A percentile compares a stretch with the other conserved stretches of the same genome.
These are phyloP conservation scores for Augochlorella aurata DNA, from an alignment of 2,888 invertebrate species.

Conservation along the genomic window DNA sequence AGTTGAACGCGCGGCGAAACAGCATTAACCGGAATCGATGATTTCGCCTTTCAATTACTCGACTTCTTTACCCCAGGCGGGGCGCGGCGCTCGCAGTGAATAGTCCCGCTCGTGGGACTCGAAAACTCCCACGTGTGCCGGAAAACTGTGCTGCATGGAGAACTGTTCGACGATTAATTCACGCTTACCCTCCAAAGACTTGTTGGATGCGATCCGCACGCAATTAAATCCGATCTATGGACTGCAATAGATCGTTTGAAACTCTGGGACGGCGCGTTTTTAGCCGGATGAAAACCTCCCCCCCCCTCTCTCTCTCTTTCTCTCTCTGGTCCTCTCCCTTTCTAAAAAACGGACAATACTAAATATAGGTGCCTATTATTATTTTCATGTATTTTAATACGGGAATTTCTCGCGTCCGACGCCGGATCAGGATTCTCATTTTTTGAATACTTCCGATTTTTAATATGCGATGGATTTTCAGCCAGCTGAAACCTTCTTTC, in stretches of 20 bases:
- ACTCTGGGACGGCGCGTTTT: not conserved
- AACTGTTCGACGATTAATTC: constrained; percentile 19
- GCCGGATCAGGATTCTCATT: too few relatives aligned
- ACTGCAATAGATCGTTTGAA: not conserved
- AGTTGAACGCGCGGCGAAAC: constrained; percentile 18
- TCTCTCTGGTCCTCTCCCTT: too few relatives aligned
- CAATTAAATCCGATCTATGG: constrained; percentile 1
- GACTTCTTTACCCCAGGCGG: not conserved
- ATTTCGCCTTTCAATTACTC: constrained; percentile 43
- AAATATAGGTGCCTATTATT: not conserved
- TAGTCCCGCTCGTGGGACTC: not conserved
- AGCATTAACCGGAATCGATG: constrained; percentile 46
- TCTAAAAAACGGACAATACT: not conserved
- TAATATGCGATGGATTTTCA: too few relatives aligned
- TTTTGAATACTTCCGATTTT: too few relatives aligned
- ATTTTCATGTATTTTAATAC: not conserved
- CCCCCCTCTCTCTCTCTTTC: not conserved
- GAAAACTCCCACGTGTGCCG: not conserved
- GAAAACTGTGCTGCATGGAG: not conserved
- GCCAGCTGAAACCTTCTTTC: too few relatives aligned
- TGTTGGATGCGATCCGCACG: not conserved
- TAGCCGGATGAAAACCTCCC: not conserved
- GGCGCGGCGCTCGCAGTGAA: constrained; percentile 9
- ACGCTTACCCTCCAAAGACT: not conserved
- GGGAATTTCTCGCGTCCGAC: not conserved